Evolutionary conservation across 2,888 invertebrate species (phyloP).

Genomic region (Drosophila setosimentum): DNA sequence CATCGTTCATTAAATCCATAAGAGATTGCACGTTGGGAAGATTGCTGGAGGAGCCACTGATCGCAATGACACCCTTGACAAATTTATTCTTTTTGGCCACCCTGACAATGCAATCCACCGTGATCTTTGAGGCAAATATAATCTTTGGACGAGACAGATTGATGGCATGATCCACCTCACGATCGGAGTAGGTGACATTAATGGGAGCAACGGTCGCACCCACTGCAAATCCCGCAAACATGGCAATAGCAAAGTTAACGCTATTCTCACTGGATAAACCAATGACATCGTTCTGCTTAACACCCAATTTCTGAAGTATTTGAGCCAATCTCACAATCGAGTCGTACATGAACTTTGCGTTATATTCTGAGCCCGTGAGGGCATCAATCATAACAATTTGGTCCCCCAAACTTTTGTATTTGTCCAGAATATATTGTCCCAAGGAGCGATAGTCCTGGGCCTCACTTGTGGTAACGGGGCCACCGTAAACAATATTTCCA

Average conservation of each 20-base stretch:
- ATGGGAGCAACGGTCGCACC: conserved; percentile 87
- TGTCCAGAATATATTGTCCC: conserved; percentile 87
- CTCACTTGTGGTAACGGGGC: conserved; percentile 60
- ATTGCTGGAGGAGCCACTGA: conserved; percentile 85
- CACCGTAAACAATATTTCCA: conserved; percentile 83
- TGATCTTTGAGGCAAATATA: conserved; percentile 88
- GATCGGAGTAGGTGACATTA: conserved; percentile 87
- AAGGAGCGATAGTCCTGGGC: conserved; percentile 81
- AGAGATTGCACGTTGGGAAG: conserved; percentile 69
- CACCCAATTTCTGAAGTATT: conserved; percentile 85
- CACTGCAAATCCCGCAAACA: conserved; percentile 86
- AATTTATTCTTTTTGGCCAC: conserved; percentile 86
- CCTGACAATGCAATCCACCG: conserved; percentile 87
- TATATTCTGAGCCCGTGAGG: conserved; percentile 74
- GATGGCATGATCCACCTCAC: conserved; percentile 89
- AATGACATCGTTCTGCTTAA: conserved; percentile 86
- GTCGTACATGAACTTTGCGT: conserved; percentile 75
- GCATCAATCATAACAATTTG: conserved; percentile 85
- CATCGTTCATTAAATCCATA: conserved; percentile 72
- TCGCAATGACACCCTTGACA: conserved; percentile 87
- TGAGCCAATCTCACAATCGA: conserved; percentile 78
- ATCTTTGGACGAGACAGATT: conserved; percentile 90
- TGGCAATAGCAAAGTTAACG: conserved; percentile 86
- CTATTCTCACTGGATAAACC: conserved; percentile 87
- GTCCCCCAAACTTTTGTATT: conserved; percentile 86